Conservation (phyloP, 1,140 invertebrate genomes). For the Drosophila ambigua region DNA sequence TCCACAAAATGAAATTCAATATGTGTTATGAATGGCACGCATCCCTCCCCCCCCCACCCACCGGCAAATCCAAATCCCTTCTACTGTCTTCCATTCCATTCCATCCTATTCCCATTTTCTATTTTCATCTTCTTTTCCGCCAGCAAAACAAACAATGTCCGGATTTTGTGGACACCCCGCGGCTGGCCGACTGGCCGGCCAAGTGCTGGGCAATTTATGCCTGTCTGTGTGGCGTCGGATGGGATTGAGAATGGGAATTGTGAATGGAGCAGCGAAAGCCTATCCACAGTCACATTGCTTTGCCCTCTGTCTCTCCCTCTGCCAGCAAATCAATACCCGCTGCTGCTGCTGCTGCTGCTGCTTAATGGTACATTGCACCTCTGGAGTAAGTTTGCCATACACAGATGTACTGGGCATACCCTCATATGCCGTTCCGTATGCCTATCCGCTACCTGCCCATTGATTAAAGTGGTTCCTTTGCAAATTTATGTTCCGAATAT, state of each 20-base stretch:
- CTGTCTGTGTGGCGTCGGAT: conserved; percentile 1
- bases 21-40: conserved; percentile 67
- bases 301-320: neutral
- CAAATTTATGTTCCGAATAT: conserved; percentile 81
- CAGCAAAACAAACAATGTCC: conserved; percentile 54
- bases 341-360: conserved; percentile 25
- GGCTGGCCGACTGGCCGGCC: conserved; percentile 13
- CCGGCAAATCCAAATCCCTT: conserved; percentile 1
- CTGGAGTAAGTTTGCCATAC: conserved; percentile 13
- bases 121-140: conserved; percentile 32
- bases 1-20: conserved; percentile 74
- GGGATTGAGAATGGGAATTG: conserved; percentile 5
- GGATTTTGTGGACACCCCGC: conserved; percentile 29
- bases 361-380: conserved; percentile 60
- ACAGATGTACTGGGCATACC: neutral
- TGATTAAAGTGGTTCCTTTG: conserved; percentile 80
- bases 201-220: conserved; percentile 53
- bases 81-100: too few species aligned
- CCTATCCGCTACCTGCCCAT: conserved; percentile 57
- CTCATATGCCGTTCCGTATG: neutral
- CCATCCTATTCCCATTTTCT: conserved; percentile 8
- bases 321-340: conserved; percentile 52
- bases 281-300: conserved; percentile 20
- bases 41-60: conserved; percentile 29
- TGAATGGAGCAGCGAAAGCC: conserved; percentile 9